Evolutionary conservation across 2,113 vertebrate species (phyloP).

Genomic region (Bubo scandiacus): DNA sequence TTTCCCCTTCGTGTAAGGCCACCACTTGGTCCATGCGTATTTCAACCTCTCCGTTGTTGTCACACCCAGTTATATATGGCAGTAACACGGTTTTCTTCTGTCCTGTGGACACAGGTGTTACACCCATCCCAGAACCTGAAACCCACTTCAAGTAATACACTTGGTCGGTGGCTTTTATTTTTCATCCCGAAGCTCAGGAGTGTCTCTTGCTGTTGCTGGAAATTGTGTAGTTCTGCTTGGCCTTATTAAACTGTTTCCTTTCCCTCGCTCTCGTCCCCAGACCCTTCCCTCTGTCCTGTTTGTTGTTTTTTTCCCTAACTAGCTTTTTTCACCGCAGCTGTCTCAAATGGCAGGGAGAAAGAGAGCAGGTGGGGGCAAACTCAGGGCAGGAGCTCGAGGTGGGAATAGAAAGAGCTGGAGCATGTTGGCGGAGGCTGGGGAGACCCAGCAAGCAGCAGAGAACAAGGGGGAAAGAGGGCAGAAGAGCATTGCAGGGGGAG

Average conservation of each 20-base stretch:
- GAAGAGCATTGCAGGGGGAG: accelerated
- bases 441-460: not conserved
- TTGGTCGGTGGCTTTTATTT: not conserved
- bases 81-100: not conserved
- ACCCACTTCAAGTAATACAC: not conserved
- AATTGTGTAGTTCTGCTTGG: not conserved
- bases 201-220: not conserved
- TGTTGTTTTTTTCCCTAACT: not conserved
- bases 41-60: not conserved
- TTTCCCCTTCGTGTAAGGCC: not conserved
- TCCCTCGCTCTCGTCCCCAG: not conserved
- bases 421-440: accelerated
- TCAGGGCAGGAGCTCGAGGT: not conserved
- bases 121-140: not conserved
- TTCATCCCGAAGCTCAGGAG: not conserved
- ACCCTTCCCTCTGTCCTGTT: not conserved
- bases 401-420: not conserved
- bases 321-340: not conserved
- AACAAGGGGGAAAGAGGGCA: not conserved
- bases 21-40: not conserved
- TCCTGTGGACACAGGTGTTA: not conserved
- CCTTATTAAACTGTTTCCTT: not conserved
- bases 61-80: not conserved
- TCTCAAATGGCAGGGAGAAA: not conserved
- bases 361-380: not conserved